These are phyloP conservation scores for Trididemnum miniatum DNA, from an alignment of 23 tunicate species.

Conservation along the genomic window DNA sequence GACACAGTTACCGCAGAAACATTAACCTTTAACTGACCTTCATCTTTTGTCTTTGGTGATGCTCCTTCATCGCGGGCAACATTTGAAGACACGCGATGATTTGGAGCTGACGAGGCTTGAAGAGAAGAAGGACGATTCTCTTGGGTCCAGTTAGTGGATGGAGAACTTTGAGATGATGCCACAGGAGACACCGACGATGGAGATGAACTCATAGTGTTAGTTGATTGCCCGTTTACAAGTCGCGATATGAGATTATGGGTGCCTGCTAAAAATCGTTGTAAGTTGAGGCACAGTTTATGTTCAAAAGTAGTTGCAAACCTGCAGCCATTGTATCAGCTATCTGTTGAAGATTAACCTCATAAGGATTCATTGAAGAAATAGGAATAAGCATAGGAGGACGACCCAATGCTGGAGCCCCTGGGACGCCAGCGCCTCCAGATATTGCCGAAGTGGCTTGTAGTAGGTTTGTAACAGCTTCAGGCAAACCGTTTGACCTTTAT, in stretches of 20 bases:
- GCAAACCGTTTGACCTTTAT: slow-evolving; percentile 51
- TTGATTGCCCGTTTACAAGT: slow-evolving; percentile 41
- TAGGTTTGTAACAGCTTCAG: slow-evolving; percentile 58
- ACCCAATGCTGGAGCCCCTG: slow-evolving; percentile 23
- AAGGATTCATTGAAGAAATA: slow-evolving; percentile 70
- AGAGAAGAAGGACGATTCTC: slow-evolving; percentile 23
- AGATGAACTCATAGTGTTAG: slow-evolving; percentile 21
- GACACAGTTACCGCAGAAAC: no score
- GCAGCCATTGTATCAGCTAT: slow-evolving; percentile 72
- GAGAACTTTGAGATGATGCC: slow-evolving; percentile 39
- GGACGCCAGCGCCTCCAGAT: slow-evolving; percentile 31
- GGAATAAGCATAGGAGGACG: slow-evolving; percentile 86
- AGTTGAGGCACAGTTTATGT: background rate
- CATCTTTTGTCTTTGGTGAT: slow-evolving; percentile 5
- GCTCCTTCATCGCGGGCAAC: slow-evolving; percentile 22
- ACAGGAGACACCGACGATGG: slow-evolving; percentile 54
- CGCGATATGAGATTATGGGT: slow-evolving; percentile 46
- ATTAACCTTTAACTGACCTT: no score
- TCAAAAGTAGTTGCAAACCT: slow-evolving; percentile 7
- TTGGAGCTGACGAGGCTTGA: slow-evolving; percentile 10
- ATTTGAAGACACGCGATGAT: background rate
- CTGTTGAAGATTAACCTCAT: slow-evolving; percentile 74
- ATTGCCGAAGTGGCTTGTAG: slow-evolving; percentile 49
- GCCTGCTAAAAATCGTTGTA: slow-evolving; percentile 4
- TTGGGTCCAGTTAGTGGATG: slow-evolving; percentile 13